These are phyloP conservation scores for Pao palembangensis DNA, from an alignment of 2,113 vertebrate genomes.

Conservation along the genomic window DNA sequence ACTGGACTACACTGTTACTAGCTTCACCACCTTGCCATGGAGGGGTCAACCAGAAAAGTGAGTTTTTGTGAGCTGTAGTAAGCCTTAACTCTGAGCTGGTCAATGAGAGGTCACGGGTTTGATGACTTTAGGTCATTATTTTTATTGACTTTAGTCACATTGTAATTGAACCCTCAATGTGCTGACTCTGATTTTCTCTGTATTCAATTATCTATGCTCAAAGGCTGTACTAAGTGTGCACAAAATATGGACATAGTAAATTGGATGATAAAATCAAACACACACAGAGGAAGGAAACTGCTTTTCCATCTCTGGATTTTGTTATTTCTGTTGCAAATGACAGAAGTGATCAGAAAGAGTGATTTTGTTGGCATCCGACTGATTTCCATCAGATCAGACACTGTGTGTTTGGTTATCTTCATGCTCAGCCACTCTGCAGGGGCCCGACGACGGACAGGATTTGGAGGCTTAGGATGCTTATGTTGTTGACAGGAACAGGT, in stretches of 20 bases:
- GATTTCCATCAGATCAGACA: slow-evolving; percentile 22
- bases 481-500: slow-evolving; percentile 15
- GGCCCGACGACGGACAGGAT: slow-evolving; percentile 9
- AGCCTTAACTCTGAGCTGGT: not conserved
- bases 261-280: too few relatives aligned
- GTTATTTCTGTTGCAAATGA: not conserved
- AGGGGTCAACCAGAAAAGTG: slow-evolving; percentile 65
- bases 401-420: slow-evolving; percentile 8
- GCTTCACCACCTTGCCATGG: slow-evolving; percentile 55
- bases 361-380: slow-evolving; percentile 23
- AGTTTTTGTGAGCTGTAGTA: slow-evolving; percentile 41
- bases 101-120: slow-evolving; percentile 12
- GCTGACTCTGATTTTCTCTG: not conserved
- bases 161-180: not conserved
- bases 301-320: too few relatives aligned
- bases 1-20: slow-evolving; percentile 9
- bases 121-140: slow-evolving; percentile 8
- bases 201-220: not conserved
- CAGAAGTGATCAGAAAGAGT: slow-evolving; percentile 4
- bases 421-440: slow-evolving; percentile 31
- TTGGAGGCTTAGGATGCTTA: slow-evolving; percentile 21
- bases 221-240: not conserved
- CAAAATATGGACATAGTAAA: too few relatives aligned
- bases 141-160: slow-evolving; percentile 15
- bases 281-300: too few relatives aligned